These are phyloP conservation scores for Cheilinus undulatus DNA, from an alignment of 2,113 vertebrate species.

Conservation along the genomic window DNA sequence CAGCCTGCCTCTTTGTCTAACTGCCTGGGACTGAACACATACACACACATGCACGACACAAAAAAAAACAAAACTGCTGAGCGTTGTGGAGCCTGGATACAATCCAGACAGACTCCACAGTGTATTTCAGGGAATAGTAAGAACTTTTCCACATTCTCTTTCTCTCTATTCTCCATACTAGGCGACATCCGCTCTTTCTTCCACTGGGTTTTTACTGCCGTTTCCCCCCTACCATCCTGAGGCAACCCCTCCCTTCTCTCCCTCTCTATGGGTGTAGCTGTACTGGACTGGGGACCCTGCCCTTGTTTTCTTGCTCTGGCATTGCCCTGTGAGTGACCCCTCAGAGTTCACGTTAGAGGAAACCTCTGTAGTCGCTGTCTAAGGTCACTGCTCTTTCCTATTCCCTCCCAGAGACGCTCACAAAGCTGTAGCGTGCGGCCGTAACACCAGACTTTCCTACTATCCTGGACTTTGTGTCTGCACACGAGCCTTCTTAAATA, in stretches of 20 bases:
- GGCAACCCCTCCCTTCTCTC: conserved; percentile 47
- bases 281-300: conserved; percentile 60
- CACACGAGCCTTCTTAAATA: conserved; percentile 42
- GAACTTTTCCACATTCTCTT: conserved; percentile 40
- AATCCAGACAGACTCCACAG: conserved; percentile 19
- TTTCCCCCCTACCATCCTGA: conserved; percentile 31
- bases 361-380: conserved; percentile 68
- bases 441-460: conserved; percentile 20
- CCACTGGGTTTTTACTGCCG: conserved; percentile 43
- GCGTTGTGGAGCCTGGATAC: conserved; percentile 31
- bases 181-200: conserved; percentile 51
- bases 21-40: conserved; percentile 5
- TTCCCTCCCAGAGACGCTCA: conserved; percentile 59
- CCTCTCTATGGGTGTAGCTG: conserved; percentile 54
- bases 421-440: conserved; percentile 22
- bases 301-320: conserved; percentile 74
- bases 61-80: conserved; percentile 12
- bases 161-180: conserved; percentile 33
- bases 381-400: conserved; percentile 74
- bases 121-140: conserved; percentile 28
- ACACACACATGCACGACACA: no score
- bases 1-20: conserved; percentile 43
- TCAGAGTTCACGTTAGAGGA: conserved; percentile 74
- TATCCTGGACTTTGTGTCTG: conserved; percentile 29
- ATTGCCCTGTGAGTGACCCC: conserved; percentile 76